Conservation (phyloP, 2,888 invertebrate genomes). For the Imbricaverruca yamaguchii region DNA sequence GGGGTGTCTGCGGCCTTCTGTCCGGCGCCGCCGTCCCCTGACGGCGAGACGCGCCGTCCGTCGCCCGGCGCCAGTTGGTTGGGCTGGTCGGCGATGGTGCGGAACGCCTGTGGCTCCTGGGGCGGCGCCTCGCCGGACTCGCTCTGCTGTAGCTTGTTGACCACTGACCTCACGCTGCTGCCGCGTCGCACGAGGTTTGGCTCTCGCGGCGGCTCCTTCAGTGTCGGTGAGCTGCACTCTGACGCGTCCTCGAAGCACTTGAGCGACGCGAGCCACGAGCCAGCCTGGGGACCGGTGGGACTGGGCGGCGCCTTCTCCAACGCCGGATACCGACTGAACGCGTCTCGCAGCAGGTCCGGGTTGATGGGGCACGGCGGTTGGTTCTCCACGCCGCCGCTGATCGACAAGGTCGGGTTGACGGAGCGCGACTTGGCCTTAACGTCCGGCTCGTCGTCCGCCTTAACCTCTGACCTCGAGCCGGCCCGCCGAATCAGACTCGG, state of each 20-base stretch:
- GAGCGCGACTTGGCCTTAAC: not conserved
- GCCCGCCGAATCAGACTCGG: conserved; percentile 7
- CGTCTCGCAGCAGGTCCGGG: conserved; percentile 10
- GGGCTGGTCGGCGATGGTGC: not conserved
- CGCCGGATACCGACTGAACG: not conserved
- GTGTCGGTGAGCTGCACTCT: not conserved
- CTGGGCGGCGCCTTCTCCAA: conserved; percentile 11
- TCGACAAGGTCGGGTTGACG: not conserved
- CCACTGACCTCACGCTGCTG: not conserved
- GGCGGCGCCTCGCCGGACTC: not conserved
- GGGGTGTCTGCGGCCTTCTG: too few species aligned
- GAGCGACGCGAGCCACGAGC: not conserved
- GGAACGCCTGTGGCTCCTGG: not conserved
- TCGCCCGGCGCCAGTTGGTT: not conserved
- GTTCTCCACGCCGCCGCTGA: not conserved
- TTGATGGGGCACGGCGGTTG: not conserved
- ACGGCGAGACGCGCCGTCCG: too few species aligned
- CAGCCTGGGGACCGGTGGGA: not conserved
- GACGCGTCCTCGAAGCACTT: not conserved
- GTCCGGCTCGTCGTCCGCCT: not conserved
- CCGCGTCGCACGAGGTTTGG: not conserved
- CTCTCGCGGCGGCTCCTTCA: not conserved
- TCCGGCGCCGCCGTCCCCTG: too few species aligned
- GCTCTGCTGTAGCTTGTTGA: not conserved
- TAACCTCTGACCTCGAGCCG: not conserved